These are phyloP conservation scores for Astreopora myriophthalma DNA, from an alignment of 64 coral and sea anemone genomes.

Conservation along the genomic window DNA sequence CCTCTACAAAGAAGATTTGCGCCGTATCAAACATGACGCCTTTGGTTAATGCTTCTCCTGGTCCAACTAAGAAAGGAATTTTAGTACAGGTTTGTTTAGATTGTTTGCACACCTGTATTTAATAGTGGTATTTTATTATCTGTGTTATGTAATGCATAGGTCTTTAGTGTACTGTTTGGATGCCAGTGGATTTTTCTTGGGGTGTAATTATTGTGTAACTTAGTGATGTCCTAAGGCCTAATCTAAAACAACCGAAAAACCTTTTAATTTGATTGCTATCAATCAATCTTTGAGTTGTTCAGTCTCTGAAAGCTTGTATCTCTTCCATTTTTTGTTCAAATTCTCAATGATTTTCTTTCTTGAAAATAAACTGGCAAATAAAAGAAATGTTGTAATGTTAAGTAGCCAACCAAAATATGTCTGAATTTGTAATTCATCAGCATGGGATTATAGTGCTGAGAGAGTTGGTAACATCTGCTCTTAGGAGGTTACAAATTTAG, in stretches of 20 bases:
- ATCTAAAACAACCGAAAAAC: slow-evolving; percentile 20
- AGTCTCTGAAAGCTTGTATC: background rate
- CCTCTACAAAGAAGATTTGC: slow-evolving; percentile 40
- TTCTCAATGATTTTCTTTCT: background rate
- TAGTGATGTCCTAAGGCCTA: background rate
- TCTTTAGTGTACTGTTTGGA: background rate
- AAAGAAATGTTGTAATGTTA: background rate
- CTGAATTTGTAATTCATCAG: background rate
- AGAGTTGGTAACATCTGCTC: background rate
- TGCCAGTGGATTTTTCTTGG: background rate
- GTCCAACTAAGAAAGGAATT: slow-evolving; percentile 32
- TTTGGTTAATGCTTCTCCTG: background rate
- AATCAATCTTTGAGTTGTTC: background rate
- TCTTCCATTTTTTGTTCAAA: background rate
- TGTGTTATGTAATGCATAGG: background rate
- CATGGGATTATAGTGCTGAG: background rate
- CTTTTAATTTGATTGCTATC: background rate
- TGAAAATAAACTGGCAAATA: background rate
- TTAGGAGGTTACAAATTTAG: background rate
- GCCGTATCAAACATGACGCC: slow-evolving; percentile 7
- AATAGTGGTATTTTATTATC: background rate
- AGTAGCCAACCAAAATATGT: background rate
- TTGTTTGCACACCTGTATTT: background rate
- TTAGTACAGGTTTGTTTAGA: slow-evolving; percentile 29
- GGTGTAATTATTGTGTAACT: background rate